Evolutionary conservation across 2,888 invertebrate species (phyloP), one percentile per base, ranked within the genome.

Genomic region (Dendrolimus pini): DNA sequence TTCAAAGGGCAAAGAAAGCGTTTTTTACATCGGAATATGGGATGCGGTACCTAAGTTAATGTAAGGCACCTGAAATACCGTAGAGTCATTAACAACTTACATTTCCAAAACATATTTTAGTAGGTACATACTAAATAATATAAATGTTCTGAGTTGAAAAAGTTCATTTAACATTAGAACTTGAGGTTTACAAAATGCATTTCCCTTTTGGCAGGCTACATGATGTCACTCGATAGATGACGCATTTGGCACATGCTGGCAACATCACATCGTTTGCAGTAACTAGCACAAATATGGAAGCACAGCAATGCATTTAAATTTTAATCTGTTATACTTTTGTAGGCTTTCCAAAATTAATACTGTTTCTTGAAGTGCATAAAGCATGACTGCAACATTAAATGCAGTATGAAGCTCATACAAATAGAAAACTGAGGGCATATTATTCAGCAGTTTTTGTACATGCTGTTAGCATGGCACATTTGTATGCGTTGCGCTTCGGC

Each of bases 401-500:
- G 78, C 70, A 71, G 72, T 71, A 78, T 76, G 79, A 79, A 81
- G 78, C 82, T 76, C 74, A 72, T 71, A 70, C 73, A 74, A 74
- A 72, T 78, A 76, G 75, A 79, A 76, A 70, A 74, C 68, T 69
- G 76, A 77, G 77, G 78, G 79, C 78, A 81, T 81, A 81, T 88
- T 86, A 85, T 82, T 84, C 84, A 85, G 84, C 83, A 83, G 80
- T 88, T 87, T 87, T 86, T 87, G 78, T 80, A 65, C 67, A 30
- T 30, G 6, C 3, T 30, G 30, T 30, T 69, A 72, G 69, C 75
- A 74, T 75, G 80, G 80, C 75, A 77, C 82, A 85, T 88, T 88
- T 86, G 85, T 87, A 86, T 87, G 84, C 83, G 81, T 83, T 87
- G 80, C 85, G 84, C 82, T 83, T 74, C 77, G 79, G 80, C 78